phyloP scores from a whole-genome alignment of 2,113 vertebrate species.

The Varanus komodoensis region DNA sequence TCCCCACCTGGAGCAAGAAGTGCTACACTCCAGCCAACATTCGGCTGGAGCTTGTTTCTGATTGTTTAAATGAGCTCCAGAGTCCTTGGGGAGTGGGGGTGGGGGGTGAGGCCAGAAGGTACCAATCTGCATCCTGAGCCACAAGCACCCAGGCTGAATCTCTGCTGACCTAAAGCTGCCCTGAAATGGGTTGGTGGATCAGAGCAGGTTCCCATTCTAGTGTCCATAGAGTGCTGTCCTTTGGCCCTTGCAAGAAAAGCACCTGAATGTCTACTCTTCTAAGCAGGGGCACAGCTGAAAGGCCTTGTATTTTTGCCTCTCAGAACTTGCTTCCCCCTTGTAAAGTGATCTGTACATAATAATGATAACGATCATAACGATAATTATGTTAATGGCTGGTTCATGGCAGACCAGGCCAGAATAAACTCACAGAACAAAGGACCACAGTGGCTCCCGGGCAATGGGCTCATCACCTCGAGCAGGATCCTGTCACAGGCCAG shows the following conservation, averaged over 20 bases:
- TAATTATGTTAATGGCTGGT: too few species aligned
- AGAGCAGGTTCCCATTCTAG: slow-evolving; percentile 59
- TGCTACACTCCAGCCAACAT: too few species aligned
- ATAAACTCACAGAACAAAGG: too few species aligned
- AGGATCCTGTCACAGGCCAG: too few species aligned
- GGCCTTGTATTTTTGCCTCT: slow-evolving; percentile 61
- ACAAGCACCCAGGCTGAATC: slow-evolving; percentile 41
- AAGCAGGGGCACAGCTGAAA: slow-evolving; percentile 32
- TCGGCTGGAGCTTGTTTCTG: neutral
- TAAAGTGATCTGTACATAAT: too few species aligned
- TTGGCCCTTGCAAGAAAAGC: slow-evolving; percentile 49
- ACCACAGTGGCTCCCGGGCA: too few species aligned
- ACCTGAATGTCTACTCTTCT: slow-evolving; percentile 55
- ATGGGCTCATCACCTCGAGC: too few species aligned
- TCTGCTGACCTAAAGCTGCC: slow-evolving; percentile 50
- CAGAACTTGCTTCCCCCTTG: slow-evolving; percentile 61
- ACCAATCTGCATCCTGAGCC: slow-evolving; percentile 13
- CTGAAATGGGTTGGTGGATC: slow-evolving; percentile 70
- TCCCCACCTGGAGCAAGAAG: neutral
- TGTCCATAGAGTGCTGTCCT: slow-evolving; percentile 61
- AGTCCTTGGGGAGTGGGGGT: slow-evolving; percentile 3
- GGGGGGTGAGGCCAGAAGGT: slow-evolving; percentile 19
- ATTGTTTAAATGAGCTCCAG: neutral
- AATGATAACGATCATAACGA: too few species aligned
- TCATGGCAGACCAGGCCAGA: neutral